Evolutionary conservation across 2,797 vertebrate genomes (phyloP).

Genomic region (Orientallactaga sibirica): DNA sequence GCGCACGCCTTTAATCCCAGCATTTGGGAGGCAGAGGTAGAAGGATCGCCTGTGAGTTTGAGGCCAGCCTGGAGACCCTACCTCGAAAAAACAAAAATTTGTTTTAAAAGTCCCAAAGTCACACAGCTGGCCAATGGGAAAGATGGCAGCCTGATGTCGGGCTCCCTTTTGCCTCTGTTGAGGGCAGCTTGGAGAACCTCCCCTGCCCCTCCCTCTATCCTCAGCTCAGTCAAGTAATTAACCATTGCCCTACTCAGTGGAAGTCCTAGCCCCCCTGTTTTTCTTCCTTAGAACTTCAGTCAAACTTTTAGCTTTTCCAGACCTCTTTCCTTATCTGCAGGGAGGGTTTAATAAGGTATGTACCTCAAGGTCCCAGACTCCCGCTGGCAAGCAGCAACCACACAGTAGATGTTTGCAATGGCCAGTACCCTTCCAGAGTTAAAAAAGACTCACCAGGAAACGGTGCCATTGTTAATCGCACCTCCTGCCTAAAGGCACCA

Average conservation of each 20-base stretch:
- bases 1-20: too few species aligned
- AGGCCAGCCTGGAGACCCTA: too few species aligned
- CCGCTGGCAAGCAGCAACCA: neutral
- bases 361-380: slow-evolving; percentile 4
- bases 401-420: neutral
- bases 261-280: neutral
- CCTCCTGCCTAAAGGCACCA: neutral
- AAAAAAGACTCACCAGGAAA: neutral
- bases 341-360: neutral
- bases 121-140: neutral
- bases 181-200: neutral
- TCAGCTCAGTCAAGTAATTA: neutral
- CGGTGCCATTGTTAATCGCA: neutral
- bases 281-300: neutral
- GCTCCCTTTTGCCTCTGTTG: neutral
- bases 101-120: neutral
- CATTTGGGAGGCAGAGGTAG: too few species aligned
- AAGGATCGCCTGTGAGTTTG: too few species aligned
- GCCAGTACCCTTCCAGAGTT: neutral
- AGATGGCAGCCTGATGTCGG: neutral
- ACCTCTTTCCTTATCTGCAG: slow-evolving; percentile 27
- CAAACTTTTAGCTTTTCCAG: neutral
- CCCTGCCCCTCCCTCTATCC: too few species aligned
- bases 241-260: too few species aligned
- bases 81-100: too few species aligned